Evolutionary conservation across 2,113 vertebrate genomes (phyloP).

Genomic region (Callipepla californica): DNA sequence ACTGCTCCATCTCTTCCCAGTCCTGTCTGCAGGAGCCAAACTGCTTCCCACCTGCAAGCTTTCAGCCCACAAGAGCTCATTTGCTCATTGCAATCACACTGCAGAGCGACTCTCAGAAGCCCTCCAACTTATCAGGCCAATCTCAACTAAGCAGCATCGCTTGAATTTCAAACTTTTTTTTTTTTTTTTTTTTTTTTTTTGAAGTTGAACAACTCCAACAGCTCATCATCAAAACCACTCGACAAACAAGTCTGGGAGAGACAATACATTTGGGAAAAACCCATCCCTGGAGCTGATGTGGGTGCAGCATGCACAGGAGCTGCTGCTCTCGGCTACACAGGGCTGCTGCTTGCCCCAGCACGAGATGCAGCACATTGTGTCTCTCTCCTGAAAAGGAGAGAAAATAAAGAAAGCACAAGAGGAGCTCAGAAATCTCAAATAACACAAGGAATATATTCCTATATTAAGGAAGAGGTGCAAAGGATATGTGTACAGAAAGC

Average conservation of each 20-base stretch:
- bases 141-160: not conserved
- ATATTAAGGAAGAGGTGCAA: fast-evolving
- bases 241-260: not conserved
- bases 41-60: not conserved
- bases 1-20: not conserved
- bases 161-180: not conserved
- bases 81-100: not conserved
- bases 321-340: fast-evolving
- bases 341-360: not conserved
- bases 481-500: not conserved
- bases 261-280: not conserved
- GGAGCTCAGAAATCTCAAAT: not conserved
- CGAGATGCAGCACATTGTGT: fast-evolving
- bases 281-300: not conserved
- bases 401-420: not conserved
- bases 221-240: not conserved
- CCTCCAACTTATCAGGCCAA: not conserved
- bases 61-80: not conserved
- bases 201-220: not conserved
- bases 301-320: not conserved
- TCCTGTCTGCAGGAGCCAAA: not conserved
- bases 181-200: not conserved
- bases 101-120: not conserved
- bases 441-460: not conserved
- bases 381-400: not conserved